Base-by-base conservation (phyloP, 64 coral and sea anemone species). In the Montipora sp. region DNA sequence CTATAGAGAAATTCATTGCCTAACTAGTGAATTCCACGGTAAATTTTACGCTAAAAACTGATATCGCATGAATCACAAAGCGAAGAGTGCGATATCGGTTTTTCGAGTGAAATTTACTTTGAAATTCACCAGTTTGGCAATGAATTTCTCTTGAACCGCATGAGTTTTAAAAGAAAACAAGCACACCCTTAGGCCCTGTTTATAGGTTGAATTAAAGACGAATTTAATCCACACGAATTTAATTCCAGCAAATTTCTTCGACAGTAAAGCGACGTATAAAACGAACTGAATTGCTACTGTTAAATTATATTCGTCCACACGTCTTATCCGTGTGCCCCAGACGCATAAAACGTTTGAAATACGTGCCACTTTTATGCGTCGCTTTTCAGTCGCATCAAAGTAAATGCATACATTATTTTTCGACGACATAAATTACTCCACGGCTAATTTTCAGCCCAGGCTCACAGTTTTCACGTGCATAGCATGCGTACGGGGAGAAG, bases 401-500 rank as follows among this genome's bases (percentile, higher is more conserved):
- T 36, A 36, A 36, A 36, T 36, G 36, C 1, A 36, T 36, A 36
- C 36, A 36, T 36, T 36, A 36, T 36, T 2, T 36, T 36, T 13
- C 36, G 36, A 36, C 36, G 36, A 36, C 36, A 36, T 2, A 36
- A 36, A 36, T 36, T 36, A 36, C 36, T 36, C 36, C 36, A 36
- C 36, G 1, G 14, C 67, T 71, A 71, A 71, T 71, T 15, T 71
- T 18, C 15, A 18, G 67, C 16, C 6, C 16, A 11, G 14, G 67
- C 9, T 36, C 67, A 71, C 67, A 71, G 9, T 15, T 71, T 71
- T 71, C 67, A 16, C 67, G 67, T 19, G n/a, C 67, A 71, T 71
- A 71, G 67, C 67, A 87, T 87, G 50, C 51, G 48, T 83, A 59
- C 80, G 80, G 59, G 81, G 81, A 84, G 81, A 84, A 84, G 81